Base-by-base conservation (phyloP, 2,113 vertebrate species). In the Ictidomys tridecemlineatus region DNA sequence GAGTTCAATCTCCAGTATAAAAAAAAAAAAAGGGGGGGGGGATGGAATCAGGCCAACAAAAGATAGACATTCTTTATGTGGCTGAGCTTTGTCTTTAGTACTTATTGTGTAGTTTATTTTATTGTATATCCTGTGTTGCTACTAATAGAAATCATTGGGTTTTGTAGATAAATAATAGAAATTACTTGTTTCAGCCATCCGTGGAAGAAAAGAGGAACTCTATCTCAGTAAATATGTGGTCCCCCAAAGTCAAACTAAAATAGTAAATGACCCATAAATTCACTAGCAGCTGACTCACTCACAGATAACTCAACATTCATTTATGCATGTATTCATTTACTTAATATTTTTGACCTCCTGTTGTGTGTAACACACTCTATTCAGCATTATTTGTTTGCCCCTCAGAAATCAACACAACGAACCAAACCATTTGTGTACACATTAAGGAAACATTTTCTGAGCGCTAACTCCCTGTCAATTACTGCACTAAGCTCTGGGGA, bases 391-490 rank as follows among this genome's bases (percentile, higher is more conserved):
- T 79, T 56, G 85, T 86, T 93, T 84, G 67, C 8, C 6, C 28
- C 8, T 69, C 18, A 28, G 22, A 58, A 95, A 77, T 89, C 37
- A 69, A n/a, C 9, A 76, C 16, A 87, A 84, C 37, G 37, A 95
- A 53, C 10, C 7, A 53, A 94, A 70, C 2, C 34, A 34, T 72
- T 61, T 8, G 51, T 53, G 63, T 0, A 34, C 20, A 80, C 30
- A 80, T 34, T 85, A 72, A 83, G 42, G 83, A 89, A 76, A 67
- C 61, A 77, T 48, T 93, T 96, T 79, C 28, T 93, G 45, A 82
- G 5, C 1, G n/a, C 48, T 34, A n/a, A 58, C 11, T 85, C 24
- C 32, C 3, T 92, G 30, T 86, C 53, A 95, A 89, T 20, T 83
- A 53, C 16, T 72, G 3, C 14, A 78, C 1, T 80, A 42, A 92